Base-by-base conservation (phyloP, 2,888 invertebrate species). In the Frankliniella fusca region DNA sequence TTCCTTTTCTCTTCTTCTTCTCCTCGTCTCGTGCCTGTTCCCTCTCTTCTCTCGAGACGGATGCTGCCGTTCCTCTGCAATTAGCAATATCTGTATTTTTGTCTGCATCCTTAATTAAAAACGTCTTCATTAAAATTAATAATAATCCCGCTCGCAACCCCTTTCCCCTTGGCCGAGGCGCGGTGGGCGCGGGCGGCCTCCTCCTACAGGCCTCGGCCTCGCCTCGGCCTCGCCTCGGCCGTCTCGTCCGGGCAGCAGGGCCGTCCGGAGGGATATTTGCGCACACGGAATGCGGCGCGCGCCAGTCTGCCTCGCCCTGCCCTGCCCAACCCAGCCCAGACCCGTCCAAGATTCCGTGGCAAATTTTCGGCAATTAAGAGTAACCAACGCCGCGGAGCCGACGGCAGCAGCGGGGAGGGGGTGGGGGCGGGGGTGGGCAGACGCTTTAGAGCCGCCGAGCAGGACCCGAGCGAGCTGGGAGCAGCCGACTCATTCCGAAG, bases 41-140 rank as follows among this genome's bases (percentile, higher is more conserved):
- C 38, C 38, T 5, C 38, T 38, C 38, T 5, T 38, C 38, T 5
- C 38, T 5, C 38, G 2, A 38, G 38, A 38, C 38, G 38, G 38
- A 38, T 38, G 38, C 38, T 38, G 38, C 38, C 38, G 38, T 38
- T 38, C 5, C 70, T 9, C 70, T n/a, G 70, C 70, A 70, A 61
- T 61, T 61, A 70, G 70, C 70, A 70, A 70, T 70, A 70, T 70
- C 70, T 15, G 54, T 54, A 18, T 54, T 15, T 54, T 54, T 54
- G 18, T 20, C 20, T 76, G 23, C 70, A 27, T 9, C 70, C 70
- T 76, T 76, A 23, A 76, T 76, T 76, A 76, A 76, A 76, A 76
- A 76, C 70, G 70, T 11, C 70, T 27, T 76, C 70, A 76, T 76
- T 27, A 76, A 76, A 76, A 76, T 76, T 76, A 76, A 76, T 76